Base-by-base conservation (phyloP, 2,888 invertebrate genomes). In the Anagyrus pseudococci region DNA sequence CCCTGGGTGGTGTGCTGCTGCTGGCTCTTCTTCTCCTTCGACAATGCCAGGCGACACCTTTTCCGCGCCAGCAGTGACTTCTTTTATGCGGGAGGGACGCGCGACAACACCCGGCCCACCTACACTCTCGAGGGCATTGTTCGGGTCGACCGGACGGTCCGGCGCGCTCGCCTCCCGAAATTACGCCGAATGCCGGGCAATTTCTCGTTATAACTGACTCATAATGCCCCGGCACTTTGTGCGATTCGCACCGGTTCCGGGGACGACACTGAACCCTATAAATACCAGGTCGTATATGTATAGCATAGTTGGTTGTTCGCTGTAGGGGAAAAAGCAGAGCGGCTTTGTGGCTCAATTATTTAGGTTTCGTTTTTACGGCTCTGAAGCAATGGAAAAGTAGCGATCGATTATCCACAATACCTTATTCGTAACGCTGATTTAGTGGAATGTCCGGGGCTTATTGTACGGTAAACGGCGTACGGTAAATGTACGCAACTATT, bases 171-270 rank as follows among this genome's bases (percentile, higher is more conserved):
- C 66, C 71, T 68, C 69, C 68, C 47, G 68, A 72, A 74, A 72
- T 72, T 69, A 66, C 67, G 59, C 64, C 62, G 63, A 70, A 72
- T 68, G 70, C 65, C 55, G 67, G 64, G 66, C 72, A 70, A 75
- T 75, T 75, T 73, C 67, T 73, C 71, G 73, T 72, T 64, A 70
- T 75, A 76, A 77, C 73, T 72, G 71, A 72, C 72, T 62, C 71
- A 74, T 75, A 77, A 77, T 76, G 66, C 71, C 19, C 1, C n/a
- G 17, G n/a, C 23, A 62, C 58, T 62, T 60, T 54, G 50, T 62
- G 3, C 41, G 59, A 53, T 59, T 62, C 43, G 52, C 17, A 19
- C 25, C 41, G 37, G 47, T 67, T 60, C 53, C 29, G 50, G 55
- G 29, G 29, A 48, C 49, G 22, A 44, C 23, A 17, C 17, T 10